These are phyloP conservation scores for Drosophila prostipennis DNA, from an alignment of 2,888 invertebrate species.

Conservation along the genomic window DNA sequence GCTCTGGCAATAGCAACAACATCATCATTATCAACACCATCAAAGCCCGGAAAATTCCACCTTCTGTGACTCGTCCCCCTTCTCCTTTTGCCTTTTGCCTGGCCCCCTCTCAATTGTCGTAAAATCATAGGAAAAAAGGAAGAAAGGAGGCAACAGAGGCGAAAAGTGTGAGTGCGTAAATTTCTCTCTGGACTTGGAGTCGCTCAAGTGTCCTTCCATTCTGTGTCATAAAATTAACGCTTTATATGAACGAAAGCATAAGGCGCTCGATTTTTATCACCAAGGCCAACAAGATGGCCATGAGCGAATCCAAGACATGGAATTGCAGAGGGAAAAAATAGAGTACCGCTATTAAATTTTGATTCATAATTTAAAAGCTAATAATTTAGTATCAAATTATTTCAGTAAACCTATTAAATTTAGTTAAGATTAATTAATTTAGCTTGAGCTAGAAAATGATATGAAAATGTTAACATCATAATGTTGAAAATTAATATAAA, in stretches of 20 bases:
- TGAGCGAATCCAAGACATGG: conserved; percentile 11
- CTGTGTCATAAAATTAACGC: conserved; percentile 67
- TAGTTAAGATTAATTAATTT: no score
- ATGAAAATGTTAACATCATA: no score
- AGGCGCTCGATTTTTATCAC: conserved; percentile 55
- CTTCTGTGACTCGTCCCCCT: neutral
- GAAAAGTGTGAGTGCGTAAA: conserved; percentile 55
- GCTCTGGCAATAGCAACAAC: conserved; percentile 41
- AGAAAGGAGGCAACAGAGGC: neutral
- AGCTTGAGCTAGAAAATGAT: no score
- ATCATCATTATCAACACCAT: conserved; percentile 56
- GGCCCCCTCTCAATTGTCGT: conserved; percentile 28
- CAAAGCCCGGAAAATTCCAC: conserved; percentile 32
- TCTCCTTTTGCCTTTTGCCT: neutral
- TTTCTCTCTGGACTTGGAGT: conserved; percentile 38
- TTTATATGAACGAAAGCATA: conserved; percentile 57
- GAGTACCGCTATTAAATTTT: no score
- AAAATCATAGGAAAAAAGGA: conserved; percentile 36
- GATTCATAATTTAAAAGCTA: no score
- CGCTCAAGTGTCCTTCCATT: conserved; percentile 49
- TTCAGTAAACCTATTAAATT: no score
- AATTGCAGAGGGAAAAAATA: conserved; percentile 8
- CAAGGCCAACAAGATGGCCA: conserved; percentile 44
- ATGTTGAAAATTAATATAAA: no score
- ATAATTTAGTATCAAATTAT: no score